Evolutionary conservation across 1,140 invertebrate species (phyloP).

Genomic region (Nixonia krombeini): DNA sequence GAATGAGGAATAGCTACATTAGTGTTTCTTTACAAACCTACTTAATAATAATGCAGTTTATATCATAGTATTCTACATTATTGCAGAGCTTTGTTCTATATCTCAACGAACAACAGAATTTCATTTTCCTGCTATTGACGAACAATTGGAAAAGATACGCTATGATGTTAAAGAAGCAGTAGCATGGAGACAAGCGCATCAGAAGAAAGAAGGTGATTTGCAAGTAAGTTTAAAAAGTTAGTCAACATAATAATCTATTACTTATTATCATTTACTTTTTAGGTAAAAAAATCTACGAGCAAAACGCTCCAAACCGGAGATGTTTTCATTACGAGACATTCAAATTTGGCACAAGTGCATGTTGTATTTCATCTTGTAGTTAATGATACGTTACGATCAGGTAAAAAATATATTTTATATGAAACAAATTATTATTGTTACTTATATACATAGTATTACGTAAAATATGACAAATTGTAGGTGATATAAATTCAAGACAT

Average conservation of each 20-base stretch:
- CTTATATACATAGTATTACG: too few relatives aligned
- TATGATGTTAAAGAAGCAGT: conserved; percentile 73
- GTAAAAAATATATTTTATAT: too few relatives aligned
- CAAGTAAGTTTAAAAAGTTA: conserved; percentile 54
- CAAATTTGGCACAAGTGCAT: conserved; percentile 94
- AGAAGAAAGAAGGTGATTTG: conserved; percentile 61
- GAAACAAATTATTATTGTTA: conserved; percentile 8
- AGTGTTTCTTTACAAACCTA: too few relatives aligned
- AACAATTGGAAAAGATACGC: conserved; percentile 86
- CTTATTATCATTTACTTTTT: neutral
- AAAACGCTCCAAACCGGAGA: conserved; percentile 86
- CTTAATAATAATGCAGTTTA: too few relatives aligned
- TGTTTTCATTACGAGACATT: conserved; percentile 95
- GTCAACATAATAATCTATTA: neutral
- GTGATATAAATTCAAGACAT: conserved; percentile 96
- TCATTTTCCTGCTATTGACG: conserved; percentile 89
- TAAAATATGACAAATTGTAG: conserved; percentile 63
- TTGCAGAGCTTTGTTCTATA: conserved; percentile 75
- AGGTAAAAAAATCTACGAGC: conserved; percentile 65
- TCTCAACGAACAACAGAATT: conserved; percentile 85
- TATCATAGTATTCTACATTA: conserved; percentile 10
- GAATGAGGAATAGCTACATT: too few relatives aligned
- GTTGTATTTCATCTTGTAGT: conserved; percentile 95
- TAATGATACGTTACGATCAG: conserved; percentile 80
- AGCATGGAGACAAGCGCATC: conserved; percentile 69